Conservation (phyloP, 1,140 invertebrate species). For the Drosophila sulfurigaster region DNA sequence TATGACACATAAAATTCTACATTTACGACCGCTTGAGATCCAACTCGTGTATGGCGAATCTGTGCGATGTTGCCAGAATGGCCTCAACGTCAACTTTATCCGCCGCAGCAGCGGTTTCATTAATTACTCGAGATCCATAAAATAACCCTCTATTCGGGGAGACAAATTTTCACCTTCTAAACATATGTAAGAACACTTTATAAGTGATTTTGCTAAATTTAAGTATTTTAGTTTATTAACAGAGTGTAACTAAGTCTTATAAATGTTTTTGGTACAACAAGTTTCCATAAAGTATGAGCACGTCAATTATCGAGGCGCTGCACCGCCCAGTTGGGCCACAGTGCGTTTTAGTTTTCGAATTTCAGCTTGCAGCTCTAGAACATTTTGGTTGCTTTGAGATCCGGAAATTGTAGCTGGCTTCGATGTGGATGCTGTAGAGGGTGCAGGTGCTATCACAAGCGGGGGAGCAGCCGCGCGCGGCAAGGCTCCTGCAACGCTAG, state of each 20-base stretch:
- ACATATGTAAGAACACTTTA: not conserved
- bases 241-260: conserved; percentile 5
- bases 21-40: conserved; percentile 72
- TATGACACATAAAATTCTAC: conserved; percentile 79
- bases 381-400: conserved; percentile 1
- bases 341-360: conserved; percentile 48
- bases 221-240: conserved; percentile 3
- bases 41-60: conserved; percentile 46
- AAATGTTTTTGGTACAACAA: conserved; percentile 8
- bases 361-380: conserved; percentile 55
- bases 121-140: conserved; percentile 34
- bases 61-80: not conserved
- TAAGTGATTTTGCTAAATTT: not conserved
- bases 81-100: conserved; percentile 14
- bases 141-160: conserved; percentile 6
- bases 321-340: conserved; percentile 37
- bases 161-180: not conserved
- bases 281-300: not conserved
- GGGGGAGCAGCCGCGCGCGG: not conserved
- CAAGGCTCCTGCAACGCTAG: conserved; percentile 61
- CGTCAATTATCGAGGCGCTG: conserved; percentile 9
- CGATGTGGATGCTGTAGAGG: not conserved
- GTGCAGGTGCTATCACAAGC: not conserved
- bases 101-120: conserved; percentile 29
- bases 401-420: not conserved